phyloP scores from a whole-genome alignment of 2,888 invertebrate species.

The Drosophila atripex region DNA sequence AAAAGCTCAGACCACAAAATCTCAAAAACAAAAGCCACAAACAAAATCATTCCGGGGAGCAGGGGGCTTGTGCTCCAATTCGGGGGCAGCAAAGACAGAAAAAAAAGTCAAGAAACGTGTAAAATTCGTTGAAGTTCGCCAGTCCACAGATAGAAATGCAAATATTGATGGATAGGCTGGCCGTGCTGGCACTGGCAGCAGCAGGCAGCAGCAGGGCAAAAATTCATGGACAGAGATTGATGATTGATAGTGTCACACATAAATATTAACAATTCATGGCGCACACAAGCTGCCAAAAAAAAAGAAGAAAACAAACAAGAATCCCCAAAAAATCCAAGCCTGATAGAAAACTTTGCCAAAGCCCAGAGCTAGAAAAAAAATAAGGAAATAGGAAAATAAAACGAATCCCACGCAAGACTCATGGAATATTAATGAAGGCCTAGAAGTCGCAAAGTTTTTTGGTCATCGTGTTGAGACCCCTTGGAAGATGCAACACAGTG shows the following conservation, averaged over 20 bases:
- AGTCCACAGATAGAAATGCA: slow-evolving; percentile 47
- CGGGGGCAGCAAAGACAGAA: slow-evolving; percentile 5
- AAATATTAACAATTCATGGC: slow-evolving; percentile 76
- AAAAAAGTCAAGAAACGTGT: slow-evolving; percentile 28
- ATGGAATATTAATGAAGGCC: slow-evolving; percentile 65
- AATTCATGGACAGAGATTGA: slow-evolving; percentile 57
- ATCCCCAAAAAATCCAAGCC: slow-evolving; percentile 4
- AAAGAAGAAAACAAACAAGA: slow-evolving; percentile 15
- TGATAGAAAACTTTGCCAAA: slow-evolving; percentile 8
- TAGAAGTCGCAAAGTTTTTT: slow-evolving; percentile 27
- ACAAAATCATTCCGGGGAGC: slow-evolving; percentile 10
- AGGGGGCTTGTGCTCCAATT: slow-evolving; percentile 37
- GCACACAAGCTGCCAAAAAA: slow-evolving; percentile 49
- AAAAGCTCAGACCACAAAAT: slow-evolving; percentile 17
- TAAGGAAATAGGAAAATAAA: slow-evolving; percentile 28
- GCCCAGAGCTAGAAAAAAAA: slow-evolving; percentile 17
- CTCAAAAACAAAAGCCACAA: slow-evolving; percentile 30
- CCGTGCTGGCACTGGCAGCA: slow-evolving; percentile 16
- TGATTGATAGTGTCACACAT: slow-evolving; percentile 78
- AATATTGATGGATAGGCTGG: slow-evolving; percentile 67
- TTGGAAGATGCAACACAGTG: slow-evolving; percentile 38
- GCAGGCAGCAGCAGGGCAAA: slow-evolving; percentile 7
- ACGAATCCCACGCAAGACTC: slow-evolving; percentile 61
- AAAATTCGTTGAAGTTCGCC: slow-evolving; percentile 33
- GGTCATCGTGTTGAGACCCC: slow-evolving; percentile 40